A percentile compares a stretch with the other conserved stretches of the same genome.
Conservation (phyloP, 2,888 invertebrate genomes). For the Argynnis bischoffii region DNA sequence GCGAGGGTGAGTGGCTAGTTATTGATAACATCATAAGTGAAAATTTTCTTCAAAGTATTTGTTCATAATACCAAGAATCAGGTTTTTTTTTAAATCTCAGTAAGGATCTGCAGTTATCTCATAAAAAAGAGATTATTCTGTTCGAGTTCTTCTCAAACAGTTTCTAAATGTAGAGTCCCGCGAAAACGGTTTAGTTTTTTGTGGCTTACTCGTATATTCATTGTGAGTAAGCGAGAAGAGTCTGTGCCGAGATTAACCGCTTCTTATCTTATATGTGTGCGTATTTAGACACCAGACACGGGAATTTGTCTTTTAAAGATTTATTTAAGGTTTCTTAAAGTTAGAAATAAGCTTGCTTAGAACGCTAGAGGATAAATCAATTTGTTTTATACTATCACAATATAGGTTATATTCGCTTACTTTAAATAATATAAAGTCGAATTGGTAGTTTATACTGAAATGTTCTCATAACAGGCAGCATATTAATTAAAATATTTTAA, state of each 20-base stretch:
- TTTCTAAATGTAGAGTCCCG: constrained; percentile 30
- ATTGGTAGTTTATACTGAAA: constrained; percentile 39
- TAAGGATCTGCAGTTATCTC: constrained; percentile 19
- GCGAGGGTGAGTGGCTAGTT: no score
- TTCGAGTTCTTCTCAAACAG: constrained; percentile 42
- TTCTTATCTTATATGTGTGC: constrained; percentile 25
- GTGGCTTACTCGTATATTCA: constrained; percentile 39
- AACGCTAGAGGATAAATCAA: background rate
- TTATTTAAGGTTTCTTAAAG: constrained; percentile 20
- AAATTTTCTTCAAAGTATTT: constrained; percentile 11
- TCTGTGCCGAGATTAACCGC: constrained; percentile 34
- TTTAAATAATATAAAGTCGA: no score
- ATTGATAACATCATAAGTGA: constrained; percentile 14
- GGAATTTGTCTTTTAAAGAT: constrained; percentile 25
- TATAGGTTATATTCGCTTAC: no score
- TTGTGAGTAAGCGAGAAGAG: constrained; percentile 25
- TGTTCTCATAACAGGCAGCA: no score
- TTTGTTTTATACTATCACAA: background rate
- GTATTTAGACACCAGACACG: constrained; percentile 7
- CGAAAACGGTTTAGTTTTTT: constrained; percentile 52
- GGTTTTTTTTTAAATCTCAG: constrained; percentile 5
- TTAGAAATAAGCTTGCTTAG: constrained; percentile 15
- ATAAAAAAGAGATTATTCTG: constrained; percentile 52
- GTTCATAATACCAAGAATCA: constrained; percentile 9
- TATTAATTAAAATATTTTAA: no score